A percentile compares a stretch with the other conserved stretches of the same genome.
Conservation (phyloP, 37 sponge, comb jelly and placozoan genomes). For the Axinella damicornis region DNA sequence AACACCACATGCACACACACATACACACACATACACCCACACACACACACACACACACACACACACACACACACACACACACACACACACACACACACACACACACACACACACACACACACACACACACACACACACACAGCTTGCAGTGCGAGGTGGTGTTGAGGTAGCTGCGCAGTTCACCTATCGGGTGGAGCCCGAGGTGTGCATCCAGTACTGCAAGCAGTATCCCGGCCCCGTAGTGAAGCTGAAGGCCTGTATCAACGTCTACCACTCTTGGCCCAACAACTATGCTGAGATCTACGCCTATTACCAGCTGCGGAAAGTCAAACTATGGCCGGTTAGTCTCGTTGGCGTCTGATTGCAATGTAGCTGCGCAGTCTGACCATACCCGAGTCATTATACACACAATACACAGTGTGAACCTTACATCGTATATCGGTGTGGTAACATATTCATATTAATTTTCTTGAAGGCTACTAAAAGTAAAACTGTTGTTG, state of each 20-base stretch:
- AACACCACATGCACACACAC: no score
- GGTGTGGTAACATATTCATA: no score
- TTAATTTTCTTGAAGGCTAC: no score
- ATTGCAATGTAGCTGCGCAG: no score
- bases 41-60: no score
- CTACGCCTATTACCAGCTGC: not conserved
- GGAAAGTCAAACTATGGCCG: not conserved
- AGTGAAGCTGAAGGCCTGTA: not conserved
- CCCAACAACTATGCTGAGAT: constrained; percentile 21
- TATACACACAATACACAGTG: no score
- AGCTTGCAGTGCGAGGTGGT: constrained; percentile 6
- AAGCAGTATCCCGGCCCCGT: not conserved
- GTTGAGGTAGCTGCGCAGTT: constrained; percentile 9
- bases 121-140: not conserved
- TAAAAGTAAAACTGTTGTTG: no score
- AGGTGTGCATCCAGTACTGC: not conserved
- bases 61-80: not conserved
- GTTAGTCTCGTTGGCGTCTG: not conserved
- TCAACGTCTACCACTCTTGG: not conserved
- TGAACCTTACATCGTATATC: no score
- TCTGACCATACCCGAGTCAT: no score
- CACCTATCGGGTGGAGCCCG: constrained; percentile 5
- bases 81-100: constrained; percentile 4
- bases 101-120: not conserved
- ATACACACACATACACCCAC: no score